A percentile compares a stretch with the other conserved stretches of the same genome.
Evolutionary conservation across 92 coral and sea anemone genomes (phyloP).

Genomic region (Blastomussa wellsi): DNA sequence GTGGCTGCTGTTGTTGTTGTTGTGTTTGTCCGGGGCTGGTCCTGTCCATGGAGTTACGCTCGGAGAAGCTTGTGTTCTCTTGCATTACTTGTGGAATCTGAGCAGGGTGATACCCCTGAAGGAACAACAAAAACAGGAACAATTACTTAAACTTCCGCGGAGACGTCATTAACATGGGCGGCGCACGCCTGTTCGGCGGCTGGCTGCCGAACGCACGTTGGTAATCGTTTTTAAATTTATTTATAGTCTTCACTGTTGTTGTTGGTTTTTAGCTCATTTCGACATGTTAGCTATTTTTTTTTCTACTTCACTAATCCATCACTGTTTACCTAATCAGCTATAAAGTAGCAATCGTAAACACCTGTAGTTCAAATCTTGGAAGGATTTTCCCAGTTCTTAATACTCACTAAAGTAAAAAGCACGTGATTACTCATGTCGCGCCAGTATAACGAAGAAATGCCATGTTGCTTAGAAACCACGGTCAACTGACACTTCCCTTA

Average conservation of each 20-base stretch:
- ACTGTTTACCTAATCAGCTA: neutral
- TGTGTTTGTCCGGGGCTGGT: conserved; percentile 36
- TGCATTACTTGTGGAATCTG: conserved; percentile 37
- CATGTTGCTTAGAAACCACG: too few relatives aligned
- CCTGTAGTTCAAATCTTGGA: too few relatives aligned
- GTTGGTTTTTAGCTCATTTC: too few relatives aligned
- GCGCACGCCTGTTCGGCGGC: neutral
- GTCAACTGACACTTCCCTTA: neutral
- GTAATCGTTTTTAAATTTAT: too few relatives aligned
- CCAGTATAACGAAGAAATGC: too few relatives aligned
- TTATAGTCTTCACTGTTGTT: neutral
- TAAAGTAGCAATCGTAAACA: neutral
- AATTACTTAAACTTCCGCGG: neutral
- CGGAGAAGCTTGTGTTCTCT: conserved; percentile 33
- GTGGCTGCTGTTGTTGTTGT: conserved; percentile 21
- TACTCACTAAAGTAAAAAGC: too few relatives aligned
- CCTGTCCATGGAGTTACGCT: conserved; percentile 34
- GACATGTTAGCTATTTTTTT: too few relatives aligned
- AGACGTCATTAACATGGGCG: neutral
- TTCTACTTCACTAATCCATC: neutral
- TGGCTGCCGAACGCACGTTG: too few relatives aligned
- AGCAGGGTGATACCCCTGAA: conserved; percentile 33
- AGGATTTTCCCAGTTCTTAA: too few relatives aligned
- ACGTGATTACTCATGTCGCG: too few relatives aligned
- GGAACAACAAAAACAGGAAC: neutral